Evolutionary conservation across 1,140 invertebrate species (phyloP).

Genomic region (Lepeophtheirus salmonis): DNA sequence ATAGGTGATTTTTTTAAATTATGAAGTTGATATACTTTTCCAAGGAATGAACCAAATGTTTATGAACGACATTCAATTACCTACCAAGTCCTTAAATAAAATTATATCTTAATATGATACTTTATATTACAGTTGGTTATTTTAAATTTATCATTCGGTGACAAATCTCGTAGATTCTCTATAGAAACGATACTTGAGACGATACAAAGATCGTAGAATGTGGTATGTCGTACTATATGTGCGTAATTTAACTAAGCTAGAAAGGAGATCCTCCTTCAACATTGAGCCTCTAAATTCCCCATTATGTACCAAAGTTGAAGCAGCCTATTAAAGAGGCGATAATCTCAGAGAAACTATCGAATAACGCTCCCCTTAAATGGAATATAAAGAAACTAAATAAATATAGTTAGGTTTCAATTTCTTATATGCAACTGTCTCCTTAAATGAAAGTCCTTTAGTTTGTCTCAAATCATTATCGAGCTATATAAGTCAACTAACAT

Average conservation of each 20-base stretch:
- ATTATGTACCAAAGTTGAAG: slow-evolving; percentile 39
- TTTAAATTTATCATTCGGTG: background rate
- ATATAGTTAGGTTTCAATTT: background rate
- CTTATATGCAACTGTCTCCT: background rate
- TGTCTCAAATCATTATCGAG: background rate
- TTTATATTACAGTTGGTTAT: background rate
- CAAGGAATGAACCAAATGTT: background rate
- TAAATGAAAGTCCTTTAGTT: background rate
- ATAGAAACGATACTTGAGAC: background rate
- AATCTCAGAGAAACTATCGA: background rate
- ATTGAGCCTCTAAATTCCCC: slow-evolving; percentile 74
- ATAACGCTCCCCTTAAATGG: background rate
- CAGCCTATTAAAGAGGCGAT: background rate
- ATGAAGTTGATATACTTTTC: background rate
- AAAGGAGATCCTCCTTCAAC: slow-evolving; percentile 81
- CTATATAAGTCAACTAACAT: background rate
- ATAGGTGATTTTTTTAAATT: background rate
- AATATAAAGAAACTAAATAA: background rate
- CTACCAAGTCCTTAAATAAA: background rate
- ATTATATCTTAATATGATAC: background rate
- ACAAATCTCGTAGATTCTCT: background rate
- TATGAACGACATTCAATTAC: background rate
- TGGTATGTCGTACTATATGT: slow-evolving; percentile 78
- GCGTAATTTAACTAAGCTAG: slow-evolving; percentile 61
- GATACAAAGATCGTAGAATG: slow-evolving; percentile 34